These are phyloP conservation scores for Acanthochromis polyacanthus DNA, from an alignment of 2,113 vertebrate species.

Conservation along the genomic window DNA sequence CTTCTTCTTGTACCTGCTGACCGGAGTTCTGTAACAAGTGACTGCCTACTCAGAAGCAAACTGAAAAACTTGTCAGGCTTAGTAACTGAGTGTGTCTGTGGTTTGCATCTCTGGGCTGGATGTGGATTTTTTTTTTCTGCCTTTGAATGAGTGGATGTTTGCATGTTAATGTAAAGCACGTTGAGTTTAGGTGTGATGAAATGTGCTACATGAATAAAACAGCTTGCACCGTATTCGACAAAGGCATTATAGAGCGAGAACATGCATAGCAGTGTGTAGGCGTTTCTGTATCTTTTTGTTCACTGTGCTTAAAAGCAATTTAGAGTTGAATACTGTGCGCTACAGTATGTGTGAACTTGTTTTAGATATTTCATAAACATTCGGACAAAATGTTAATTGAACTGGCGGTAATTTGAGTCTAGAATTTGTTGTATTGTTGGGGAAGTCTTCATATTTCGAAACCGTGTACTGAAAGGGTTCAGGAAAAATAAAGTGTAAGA, in stretches of 20 bases:
- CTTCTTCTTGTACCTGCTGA: conserved; percentile 33
- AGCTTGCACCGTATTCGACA: not conserved
- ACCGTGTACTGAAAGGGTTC: no score
- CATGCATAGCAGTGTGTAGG: not conserved
- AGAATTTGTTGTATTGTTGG: no score
- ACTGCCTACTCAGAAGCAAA: conserved; percentile 26
- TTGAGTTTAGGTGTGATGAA: not conserved
- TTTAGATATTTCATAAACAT: no score
- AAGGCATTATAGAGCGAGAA: not conserved
- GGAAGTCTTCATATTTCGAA: no score
- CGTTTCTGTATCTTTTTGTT: not conserved
- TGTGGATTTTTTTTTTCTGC: conserved; percentile 11
- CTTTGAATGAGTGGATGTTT: not conserved
- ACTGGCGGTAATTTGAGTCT: no score
- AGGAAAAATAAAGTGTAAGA: no score
- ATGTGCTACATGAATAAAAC: not conserved
- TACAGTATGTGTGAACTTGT: no score
- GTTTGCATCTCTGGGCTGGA: conserved; percentile 12
- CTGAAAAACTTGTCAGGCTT: conserved; percentile 7
- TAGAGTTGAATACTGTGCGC: not conserved
- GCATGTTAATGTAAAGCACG: conserved; percentile 1
- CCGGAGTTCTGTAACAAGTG: conserved; percentile 22
- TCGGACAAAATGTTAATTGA: no score
- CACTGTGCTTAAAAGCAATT: not conserved
- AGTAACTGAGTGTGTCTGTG: conserved; percentile 14